A percentile compares a stretch with the other conserved stretches of the same genome.
These are phyloP conservation scores for Coccyzus lansbergi DNA, from an alignment of 2,797 vertebrate species.

Conservation along the genomic window DNA sequence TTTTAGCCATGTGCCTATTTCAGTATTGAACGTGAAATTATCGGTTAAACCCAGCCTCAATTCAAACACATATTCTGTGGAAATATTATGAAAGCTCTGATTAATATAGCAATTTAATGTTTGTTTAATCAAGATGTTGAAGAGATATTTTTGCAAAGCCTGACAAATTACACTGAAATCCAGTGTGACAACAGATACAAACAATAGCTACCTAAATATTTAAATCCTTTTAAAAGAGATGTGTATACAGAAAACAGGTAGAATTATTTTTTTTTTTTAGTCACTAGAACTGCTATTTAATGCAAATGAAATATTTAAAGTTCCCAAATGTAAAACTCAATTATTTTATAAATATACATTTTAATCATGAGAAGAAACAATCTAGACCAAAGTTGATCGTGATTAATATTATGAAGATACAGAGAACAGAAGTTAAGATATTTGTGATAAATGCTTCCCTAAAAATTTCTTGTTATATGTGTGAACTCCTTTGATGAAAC, in stretches of 20 bases:
- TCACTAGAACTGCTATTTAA: neutral
- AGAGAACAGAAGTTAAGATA: neutral
- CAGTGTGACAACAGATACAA: slow-evolving; percentile 12
- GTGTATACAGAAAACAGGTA: neutral
- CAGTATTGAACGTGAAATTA: neutral
- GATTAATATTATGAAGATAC: slow-evolving; percentile 13
- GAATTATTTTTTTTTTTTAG: slow-evolving; percentile 43
- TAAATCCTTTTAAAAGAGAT: slow-evolving; percentile 16
- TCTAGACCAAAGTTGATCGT: slow-evolving; percentile 24
- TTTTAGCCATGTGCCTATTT: neutral
- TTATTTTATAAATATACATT: slow-evolving; percentile 55
- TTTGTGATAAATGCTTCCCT: neutral
- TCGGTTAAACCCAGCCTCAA: neutral
- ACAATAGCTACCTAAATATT: slow-evolving; percentile 33
- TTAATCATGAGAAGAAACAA: slow-evolving; percentile 18
- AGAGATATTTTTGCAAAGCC: neutral
- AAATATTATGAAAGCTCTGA: slow-evolving; percentile 21
- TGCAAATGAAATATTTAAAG: slow-evolving; percentile 32
- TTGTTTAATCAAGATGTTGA: slow-evolving; percentile 49
- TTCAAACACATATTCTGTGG: slow-evolving; percentile 3
- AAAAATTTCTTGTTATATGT: neutral
- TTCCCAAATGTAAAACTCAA: slow-evolving; percentile 20
- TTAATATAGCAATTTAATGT: slow-evolving; percentile 5
- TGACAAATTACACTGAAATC: slow-evolving; percentile 43
- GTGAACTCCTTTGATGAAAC: slow-evolving; percentile 2